Evolutionary conservation across 2,888 invertebrate species (phyloP).

Genomic region (Heteromurus nitidus): DNA sequence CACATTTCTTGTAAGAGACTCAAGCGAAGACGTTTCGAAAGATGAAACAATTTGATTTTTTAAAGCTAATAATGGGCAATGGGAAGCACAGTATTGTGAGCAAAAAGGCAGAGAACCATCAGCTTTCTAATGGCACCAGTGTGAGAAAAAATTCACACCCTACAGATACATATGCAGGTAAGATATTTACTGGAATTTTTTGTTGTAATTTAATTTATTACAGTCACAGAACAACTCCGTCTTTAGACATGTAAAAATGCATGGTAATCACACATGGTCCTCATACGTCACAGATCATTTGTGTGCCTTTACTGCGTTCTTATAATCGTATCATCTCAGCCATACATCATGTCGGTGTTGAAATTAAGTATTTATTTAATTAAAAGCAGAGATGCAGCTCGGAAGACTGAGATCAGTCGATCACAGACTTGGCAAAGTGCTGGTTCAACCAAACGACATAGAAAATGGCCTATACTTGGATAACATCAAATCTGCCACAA

Average conservation of each 20-base stretch:
- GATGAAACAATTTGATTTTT: slow-evolving; percentile 52
- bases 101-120: slow-evolving; percentile 16
- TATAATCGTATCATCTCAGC: too few species aligned
- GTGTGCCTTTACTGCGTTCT: too few species aligned
- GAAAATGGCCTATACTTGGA: slow-evolving; percentile 54
- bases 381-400: slow-evolving; percentile 56
- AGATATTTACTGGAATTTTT: too few species aligned
- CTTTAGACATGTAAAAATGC: background rate
- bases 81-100: slow-evolving; percentile 55
- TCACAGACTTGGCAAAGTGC: slow-evolving; percentile 60
- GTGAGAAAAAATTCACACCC: slow-evolving; percentile 28
- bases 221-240: too few species aligned
- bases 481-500: slow-evolving; percentile 51
- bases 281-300: background rate
- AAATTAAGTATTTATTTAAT: too few species aligned
- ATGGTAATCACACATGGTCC: background rate
- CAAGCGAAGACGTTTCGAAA: too few species aligned
- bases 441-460: slow-evolving; percentile 48
- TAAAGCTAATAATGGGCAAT: slow-evolving; percentile 58
- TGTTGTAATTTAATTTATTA: too few species aligned
- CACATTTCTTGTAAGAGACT: too few species aligned
- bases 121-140: slow-evolving; percentile 4
- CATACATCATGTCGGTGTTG: too few species aligned
- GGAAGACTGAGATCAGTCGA: slow-evolving; percentile 67
- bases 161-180: slow-evolving; percentile 57